Evolutionary conservation across 2,113 vertebrate species (phyloP).

Genomic region (Orientallactaga bullata): DNA sequence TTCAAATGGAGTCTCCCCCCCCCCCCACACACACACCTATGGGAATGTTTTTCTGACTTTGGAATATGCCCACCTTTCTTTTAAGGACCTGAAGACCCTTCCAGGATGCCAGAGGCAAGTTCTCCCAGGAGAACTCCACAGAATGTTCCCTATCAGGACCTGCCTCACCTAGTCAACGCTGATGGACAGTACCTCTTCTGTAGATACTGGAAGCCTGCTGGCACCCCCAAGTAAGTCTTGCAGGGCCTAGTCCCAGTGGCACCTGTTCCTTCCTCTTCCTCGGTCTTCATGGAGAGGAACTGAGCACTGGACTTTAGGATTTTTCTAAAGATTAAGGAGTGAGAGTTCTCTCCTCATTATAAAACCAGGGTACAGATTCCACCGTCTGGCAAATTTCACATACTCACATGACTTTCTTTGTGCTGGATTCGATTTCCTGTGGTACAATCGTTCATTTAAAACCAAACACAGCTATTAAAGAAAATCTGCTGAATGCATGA

Average conservation of each 20-base stretch:
- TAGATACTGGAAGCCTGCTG: conserved; percentile 95
- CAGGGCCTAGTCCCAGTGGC: background rate
- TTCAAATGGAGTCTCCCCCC: conserved; percentile 59
- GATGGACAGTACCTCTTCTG: conserved; percentile 96
- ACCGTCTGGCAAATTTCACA: conserved; percentile 52
- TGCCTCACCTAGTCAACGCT: conserved; percentile 93
- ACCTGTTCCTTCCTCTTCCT: background rate
- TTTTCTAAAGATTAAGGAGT: conserved; percentile 42
- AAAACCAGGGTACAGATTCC: background rate
- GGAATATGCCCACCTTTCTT: conserved; percentile 72
- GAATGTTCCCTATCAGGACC: conserved; percentile 90
- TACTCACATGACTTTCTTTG: conserved; percentile 60
- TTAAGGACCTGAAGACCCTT: conserved; percentile 79
- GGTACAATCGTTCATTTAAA: conserved; percentile 42
- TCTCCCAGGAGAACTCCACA: conserved; percentile 91
- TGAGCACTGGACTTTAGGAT: background rate
- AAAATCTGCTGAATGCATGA: background rate
- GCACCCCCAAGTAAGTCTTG: conserved; percentile 91
- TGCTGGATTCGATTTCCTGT: conserved; percentile 56
- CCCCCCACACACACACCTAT: no score
- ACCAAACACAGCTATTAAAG: conserved; percentile 33
- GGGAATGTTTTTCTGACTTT: conserved; percentile 44
- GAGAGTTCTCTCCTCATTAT: conserved; percentile 54
- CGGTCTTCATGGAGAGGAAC: background rate
- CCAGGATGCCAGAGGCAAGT: conserved; percentile 94